Conservation (phyloP, 2,113 vertebrate genomes). For the Gymnobelideus leadbeateri region DNA sequence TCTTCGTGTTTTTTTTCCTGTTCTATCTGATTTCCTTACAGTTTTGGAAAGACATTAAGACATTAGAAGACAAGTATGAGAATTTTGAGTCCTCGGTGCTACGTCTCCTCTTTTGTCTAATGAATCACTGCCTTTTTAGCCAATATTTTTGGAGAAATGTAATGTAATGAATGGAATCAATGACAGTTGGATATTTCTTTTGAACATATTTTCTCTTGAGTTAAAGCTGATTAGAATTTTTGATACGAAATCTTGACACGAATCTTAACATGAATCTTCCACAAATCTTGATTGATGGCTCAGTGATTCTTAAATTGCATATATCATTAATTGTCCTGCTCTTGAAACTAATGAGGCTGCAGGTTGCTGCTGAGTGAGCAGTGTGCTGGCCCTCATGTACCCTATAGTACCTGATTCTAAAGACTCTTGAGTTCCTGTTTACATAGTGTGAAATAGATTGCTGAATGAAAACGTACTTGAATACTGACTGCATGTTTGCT, state of each 20-base stretch:
- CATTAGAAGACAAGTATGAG: constrained; percentile 42
- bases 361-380: neutral
- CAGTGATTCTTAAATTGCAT: neutral
- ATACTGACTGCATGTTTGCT: neutral
- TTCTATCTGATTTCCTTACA: constrained; percentile 7
- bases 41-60: neutral
- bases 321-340: neutral
- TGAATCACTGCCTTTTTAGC: neutral
- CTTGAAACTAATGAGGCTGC: neutral
- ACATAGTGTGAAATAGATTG: constrained; percentile 14
- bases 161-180: neutral
- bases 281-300: neutral
- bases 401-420: neutral
- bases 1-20: neutral
- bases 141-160: neutral
- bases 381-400: neutral
- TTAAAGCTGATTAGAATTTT: constrained; percentile 40
- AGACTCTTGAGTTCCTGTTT: neutral
- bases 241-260: neutral
- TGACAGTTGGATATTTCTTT: constrained; percentile 9
- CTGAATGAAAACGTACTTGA: constrained; percentile 43
- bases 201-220: constrained; percentile 12
- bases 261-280: neutral
- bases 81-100: constrained; percentile 19
- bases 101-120: constrained; percentile 19